Evolutionary conservation across 2,113 vertebrate genomes (phyloP).

Genomic region (Psilopsiagon aymara): DNA sequence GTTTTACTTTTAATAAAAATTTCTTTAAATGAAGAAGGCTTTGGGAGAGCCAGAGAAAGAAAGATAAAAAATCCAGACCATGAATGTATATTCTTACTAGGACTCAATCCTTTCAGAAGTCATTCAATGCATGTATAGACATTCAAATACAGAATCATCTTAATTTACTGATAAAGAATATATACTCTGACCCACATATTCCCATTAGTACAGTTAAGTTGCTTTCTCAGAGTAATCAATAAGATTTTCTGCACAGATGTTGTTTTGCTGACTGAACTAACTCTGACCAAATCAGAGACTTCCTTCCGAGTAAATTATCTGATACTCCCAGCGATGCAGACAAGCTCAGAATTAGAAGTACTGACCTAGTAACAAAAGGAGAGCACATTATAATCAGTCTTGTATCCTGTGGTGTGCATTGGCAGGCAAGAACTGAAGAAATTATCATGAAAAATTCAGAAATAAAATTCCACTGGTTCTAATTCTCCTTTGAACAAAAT

Average conservation of each 20-base stretch:
- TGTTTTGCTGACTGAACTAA: constrained; percentile 42
- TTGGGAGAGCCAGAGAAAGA: background rate
- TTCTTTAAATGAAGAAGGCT: background rate
- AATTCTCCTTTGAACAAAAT: background rate
- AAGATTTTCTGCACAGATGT: background rate
- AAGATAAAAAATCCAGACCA: background rate
- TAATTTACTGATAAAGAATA: background rate
- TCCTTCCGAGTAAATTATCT: background rate
- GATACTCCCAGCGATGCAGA: background rate
- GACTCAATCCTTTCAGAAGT: background rate
- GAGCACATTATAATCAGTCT: background rate
- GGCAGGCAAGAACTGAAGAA: background rate
- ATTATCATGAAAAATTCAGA: background rate
- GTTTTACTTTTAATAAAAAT: background rate
- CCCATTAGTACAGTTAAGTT: background rate
- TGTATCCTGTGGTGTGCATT: background rate
- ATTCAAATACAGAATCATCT: background rate
- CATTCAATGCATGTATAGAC: background rate
- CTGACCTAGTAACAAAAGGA: constrained; percentile 45
- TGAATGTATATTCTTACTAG: background rate
- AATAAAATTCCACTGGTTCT: background rate
- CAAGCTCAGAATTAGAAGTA: constrained; percentile 42
- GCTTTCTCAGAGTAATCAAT: background rate
- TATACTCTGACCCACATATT: background rate
- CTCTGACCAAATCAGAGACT: background rate